Evolutionary conservation across 2,113 vertebrate species (phyloP), one percentile per base, ranked within the genome.

Genomic region (Triplophysa dalaica): DNA sequence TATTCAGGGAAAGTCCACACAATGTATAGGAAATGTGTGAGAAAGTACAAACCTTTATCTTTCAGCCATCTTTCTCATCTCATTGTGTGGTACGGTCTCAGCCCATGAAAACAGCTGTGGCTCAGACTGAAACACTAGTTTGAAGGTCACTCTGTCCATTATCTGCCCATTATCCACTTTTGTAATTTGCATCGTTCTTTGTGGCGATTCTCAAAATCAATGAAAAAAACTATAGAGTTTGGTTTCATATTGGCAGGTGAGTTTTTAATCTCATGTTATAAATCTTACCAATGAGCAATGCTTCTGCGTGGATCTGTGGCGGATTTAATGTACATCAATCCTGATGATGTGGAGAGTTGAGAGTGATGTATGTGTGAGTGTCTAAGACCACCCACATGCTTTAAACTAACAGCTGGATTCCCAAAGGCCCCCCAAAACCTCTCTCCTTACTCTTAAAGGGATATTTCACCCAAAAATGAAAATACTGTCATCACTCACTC

Each of bases 331-430:
- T 85, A 79, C 73, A 83, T 86, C 82, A 81, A 84, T 70, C 62
- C 61, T 65, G 68, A 48, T 70, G 74, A 79, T 81, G 86, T 81
- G 84, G 70, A 83, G 82, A 75, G 82, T 80, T 85, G 65, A 48
- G 79, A 50, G 81, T 52, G 77, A 79, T 69, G 61, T 68, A 84
- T 83, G 60, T 61, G 76, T 83, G 56, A 81, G 72, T 70, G 86
- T 86, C 79, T 85, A 67, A 73, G 91, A 90, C 89, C 90, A 90
- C 91, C 90, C 91, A 90, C 33, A 83, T 66, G 81, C 5, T 17
- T 61, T 61, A 84, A 75, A 82, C 72, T 83, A 79, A 45, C 90
- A 89, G 89, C 88, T 89, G 89, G 60, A 63, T 41, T 75, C 60
- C 22, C 48, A 26, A 24, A 82, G 82, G 21, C 78, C 75, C 68